Evolutionary conservation across 2,797 vertebrate genomes (phyloP).

Genomic region (Chloroceryle amazona): DNA sequence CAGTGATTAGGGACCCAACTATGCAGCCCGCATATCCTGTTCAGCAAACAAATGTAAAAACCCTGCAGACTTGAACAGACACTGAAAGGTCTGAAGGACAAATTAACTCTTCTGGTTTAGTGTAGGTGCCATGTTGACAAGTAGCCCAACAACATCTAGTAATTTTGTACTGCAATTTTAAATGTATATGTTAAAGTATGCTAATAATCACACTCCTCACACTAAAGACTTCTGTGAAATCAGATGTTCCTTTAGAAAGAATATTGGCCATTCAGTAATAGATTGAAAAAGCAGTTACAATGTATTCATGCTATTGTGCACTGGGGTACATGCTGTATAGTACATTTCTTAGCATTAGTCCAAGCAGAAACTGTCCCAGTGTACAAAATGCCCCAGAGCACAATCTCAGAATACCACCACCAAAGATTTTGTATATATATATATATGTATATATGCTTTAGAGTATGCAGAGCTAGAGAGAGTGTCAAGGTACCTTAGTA

Average conservation of each 20-base stretch:
- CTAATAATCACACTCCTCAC: background rate
- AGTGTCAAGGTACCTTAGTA: background rate
- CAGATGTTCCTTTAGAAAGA: background rate
- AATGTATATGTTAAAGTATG: background rate
- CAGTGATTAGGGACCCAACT: background rate
- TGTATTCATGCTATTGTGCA: background rate
- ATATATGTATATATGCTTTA: background rate
- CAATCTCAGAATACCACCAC: background rate
- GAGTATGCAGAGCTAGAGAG: background rate
- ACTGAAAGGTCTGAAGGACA: background rate
- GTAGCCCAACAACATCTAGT: background rate
- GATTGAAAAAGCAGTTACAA: background rate
- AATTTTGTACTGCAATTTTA: background rate
- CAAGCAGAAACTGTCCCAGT: background rate
- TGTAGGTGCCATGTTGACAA: background rate
- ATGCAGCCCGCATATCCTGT: background rate
- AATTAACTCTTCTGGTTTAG: background rate
- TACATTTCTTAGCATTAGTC: background rate
- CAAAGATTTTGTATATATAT: background rate
- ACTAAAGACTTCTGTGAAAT: background rate
- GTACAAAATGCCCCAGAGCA: background rate
- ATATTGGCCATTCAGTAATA: background rate
- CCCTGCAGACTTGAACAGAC: background rate
- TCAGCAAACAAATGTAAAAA: background rate
- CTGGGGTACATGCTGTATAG: background rate